Base-by-base conservation (phyloP, 2,797 vertebrate genomes). In the Anguilla pacifica region DNA sequence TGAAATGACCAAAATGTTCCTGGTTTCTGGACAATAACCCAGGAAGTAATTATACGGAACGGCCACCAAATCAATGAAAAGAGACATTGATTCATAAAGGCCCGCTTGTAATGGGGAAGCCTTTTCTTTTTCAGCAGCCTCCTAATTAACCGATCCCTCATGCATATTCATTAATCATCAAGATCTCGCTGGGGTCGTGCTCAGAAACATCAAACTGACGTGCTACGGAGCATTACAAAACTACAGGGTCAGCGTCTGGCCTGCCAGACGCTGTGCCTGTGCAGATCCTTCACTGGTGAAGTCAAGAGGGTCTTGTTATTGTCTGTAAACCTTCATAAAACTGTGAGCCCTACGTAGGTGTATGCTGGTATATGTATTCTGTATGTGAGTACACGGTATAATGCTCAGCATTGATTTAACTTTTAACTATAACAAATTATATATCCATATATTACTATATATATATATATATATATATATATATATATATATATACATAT, bases 21-120 rank as follows among this genome's bases (percentile, higher is more conserved):
- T 53, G 81, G 31, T 53, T 53, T 83, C 81, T 77, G 74, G 74
- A 77, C 74, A 77, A 43, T 43, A 43, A 43, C 74, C 51, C 43
- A n/a, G 81, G 43, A 83, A 83, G 49, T 53, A 83, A 83, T 83
- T 83, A 83, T 35, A 83, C 46, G 13, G 19, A 35, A 53, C 81
- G 25, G 2, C 2, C 17, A 28, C 51, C 46, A 28, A 83, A 83
- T 83, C 81, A 83, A 83, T 83, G 81, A n/a, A 51, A 4, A 11
- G 17, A 51, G 81, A 83, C 46, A 49, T 49, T 51, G 81, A 83
- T 77, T 77, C 74, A 77, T 77, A 43, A 77, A 74, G 35, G 13
- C 35, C 74, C 1, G 74, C 7, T 19, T 43, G 74, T 43, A 77
- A 77, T 5, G 74, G 74, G 74, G 25, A 19, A 10, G 74, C 74